phyloP scores from a whole-genome alignment of 1,140 invertebrate species.

The Lerema accius region DNA sequence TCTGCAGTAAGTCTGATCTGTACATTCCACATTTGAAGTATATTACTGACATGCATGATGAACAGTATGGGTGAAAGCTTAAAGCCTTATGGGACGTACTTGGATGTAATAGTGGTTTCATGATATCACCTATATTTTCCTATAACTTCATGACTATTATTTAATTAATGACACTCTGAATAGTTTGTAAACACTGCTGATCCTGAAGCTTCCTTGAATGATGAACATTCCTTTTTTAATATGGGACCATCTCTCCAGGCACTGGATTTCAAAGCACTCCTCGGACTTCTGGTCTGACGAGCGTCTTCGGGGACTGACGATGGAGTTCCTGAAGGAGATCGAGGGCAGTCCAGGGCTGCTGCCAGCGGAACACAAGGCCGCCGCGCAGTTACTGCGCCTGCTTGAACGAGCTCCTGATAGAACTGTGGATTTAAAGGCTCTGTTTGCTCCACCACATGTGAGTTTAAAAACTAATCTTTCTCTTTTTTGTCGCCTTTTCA shows the following conservation, averaged over 20 bases:
- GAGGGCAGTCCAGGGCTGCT: conserved; percentile 92
- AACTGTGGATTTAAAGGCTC: conserved; percentile 86
- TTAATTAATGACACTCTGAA: no score
- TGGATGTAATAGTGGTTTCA: neutral
- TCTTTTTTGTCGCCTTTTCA: no score
- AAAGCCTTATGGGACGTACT: no score
- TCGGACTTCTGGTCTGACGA: conserved; percentile 94
- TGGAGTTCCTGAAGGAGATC: conserved; percentile 93
- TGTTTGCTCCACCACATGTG: conserved; percentile 90
- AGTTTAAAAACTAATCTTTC: conserved; percentile 48
- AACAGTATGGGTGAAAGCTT: no score
- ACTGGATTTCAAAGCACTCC: conserved; percentile 88
- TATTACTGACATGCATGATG: no score
- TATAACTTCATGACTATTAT: no score
- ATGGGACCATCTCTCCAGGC: conserved; percentile 78
- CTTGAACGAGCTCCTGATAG: conserved; percentile 86
- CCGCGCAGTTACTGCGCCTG: conserved; percentile 90
- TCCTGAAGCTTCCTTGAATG: no score
- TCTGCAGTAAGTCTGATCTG: no score
- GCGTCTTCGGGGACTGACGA: conserved; percentile 86
- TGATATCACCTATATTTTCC: no score
- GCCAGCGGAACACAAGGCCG: conserved; percentile 95
- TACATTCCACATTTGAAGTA: no score
- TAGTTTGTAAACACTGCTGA: no score
- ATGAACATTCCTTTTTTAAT: no score